Base-by-base conservation (phyloP, 2,113 vertebrate genomes). In the Charina bottae region DNA sequence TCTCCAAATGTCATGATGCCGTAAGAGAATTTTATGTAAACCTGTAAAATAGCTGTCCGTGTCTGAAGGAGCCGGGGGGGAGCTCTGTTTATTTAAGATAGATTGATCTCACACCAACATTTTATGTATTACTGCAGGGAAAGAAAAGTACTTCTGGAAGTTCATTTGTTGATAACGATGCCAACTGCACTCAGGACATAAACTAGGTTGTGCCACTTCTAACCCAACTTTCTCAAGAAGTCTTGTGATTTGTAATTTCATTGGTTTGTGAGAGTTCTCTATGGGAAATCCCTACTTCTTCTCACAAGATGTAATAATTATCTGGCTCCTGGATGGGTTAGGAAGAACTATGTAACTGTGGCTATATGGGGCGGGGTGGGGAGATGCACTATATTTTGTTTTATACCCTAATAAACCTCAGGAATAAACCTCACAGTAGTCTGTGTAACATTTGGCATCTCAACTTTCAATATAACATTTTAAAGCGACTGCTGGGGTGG, bases 11-110 rank as follows among this genome's bases (percentile, higher is more conserved):
- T 90, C 94, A 94, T 53, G 92, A 17, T 93, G 92, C 90, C 95
- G 2, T 86, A 64, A 49, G 94, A 95, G 93, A 89, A 95, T 95
- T 96, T 94, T 94, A 92, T 93, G 95, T 92, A 95, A 96, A 96
- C 94, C 87, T 90, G 92, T 78, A 89, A 93, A 96, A 93, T 19
- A 94, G 87, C 58, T 96, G 95, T 90, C 92, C 94, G 92, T 88
- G 86, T 92, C 89, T 0, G 0, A 89, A 83, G 68, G 72, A 94
- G 90, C 21, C 2, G 37, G 85, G 53, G 72, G 86, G 90, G 19
- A 93, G 13, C 58, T 90, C 21, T 93, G 54, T 94, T 96, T 94
- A 93, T 93, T 95, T 91, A 92, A 95, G 94, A 94, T 93, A 91
- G 78, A 94, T 72, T 92, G 64, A 90, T 94, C 93, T 93, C 62